These are phyloP conservation scores for Dynastes tityus DNA, from an alignment of 2,888 invertebrate genomes.

Conservation along the genomic window DNA sequence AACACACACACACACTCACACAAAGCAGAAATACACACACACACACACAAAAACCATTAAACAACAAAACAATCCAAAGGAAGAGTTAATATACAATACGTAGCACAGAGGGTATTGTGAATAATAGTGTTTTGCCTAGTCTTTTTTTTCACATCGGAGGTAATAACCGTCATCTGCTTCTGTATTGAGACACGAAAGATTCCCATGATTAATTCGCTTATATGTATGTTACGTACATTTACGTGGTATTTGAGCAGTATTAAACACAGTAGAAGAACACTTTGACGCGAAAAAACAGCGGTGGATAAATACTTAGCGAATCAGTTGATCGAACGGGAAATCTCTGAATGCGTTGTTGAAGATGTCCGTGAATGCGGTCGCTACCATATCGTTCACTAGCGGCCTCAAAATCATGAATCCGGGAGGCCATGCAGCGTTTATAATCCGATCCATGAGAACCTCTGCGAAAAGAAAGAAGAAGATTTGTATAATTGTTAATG, in stretches of 20 bases:
- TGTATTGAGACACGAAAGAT: background rate
- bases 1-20: background rate
- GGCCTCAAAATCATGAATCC: constrained; percentile 84
- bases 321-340: constrained; percentile 81
- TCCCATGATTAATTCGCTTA: constrained; percentile 4
- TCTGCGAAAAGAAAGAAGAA: constrained; percentile 70
- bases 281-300: background rate
- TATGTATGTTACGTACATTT: background rate
- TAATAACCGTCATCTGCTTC: background rate
- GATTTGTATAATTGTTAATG: background rate
- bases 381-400: constrained; percentile 87
- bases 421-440: constrained; percentile 87
- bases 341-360: constrained; percentile 83
- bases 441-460: constrained; percentile 81
- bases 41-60: background rate
- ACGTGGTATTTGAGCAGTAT: background rate
- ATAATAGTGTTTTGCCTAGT: constrained; percentile 5
- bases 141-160: constrained; percentile 1
- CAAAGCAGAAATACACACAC: too few relatives aligned
- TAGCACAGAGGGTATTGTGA: background rate
- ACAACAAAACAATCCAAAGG: background rate
- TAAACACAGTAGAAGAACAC: background rate
- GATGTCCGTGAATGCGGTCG: constrained; percentile 87
- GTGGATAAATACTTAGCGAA: constrained; percentile 65
- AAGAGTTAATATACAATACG: background rate